Evolutionary conservation across 2,797 vertebrate genomes (phyloP), one percentile per base, ranked within the genome.

Genomic region (Hirundo rustica): DNA sequence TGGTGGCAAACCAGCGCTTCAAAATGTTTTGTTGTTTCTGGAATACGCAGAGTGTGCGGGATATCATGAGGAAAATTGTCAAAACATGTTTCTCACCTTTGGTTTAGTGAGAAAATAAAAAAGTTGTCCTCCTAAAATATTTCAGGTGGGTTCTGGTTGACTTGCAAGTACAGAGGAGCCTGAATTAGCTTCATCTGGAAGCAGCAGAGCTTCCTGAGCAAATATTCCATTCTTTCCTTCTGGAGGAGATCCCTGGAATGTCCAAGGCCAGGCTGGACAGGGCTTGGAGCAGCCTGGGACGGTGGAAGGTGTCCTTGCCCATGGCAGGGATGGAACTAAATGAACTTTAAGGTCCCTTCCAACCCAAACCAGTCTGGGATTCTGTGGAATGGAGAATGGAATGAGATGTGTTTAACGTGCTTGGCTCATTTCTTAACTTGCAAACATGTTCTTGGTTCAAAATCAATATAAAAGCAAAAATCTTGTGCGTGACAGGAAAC

Each of bases 381-480:
- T 74, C 70, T 4, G 0, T 26, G 26, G 42, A 19, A 15, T 7
- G 26, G 32, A 36, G 42, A 38, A 85, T 19, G 50, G 42, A 60
- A 18, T 5, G 38, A 36, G 16, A 16, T 5, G 5, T 15, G 11
- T 73, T 88, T 21, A 47, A 47, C 5, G 4, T 21, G 2, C 25
- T 72, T 17, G 7, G 8, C 13, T 66, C 27, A 11, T 50, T 54
- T 47, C 50, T 60, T 27, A 16, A 2, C 25, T 79, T 79, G 57
- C 11, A 18, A 18, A 34, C 34, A 1, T 2, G 12, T 32, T 40
- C 3, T 0, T 48, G 10, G 36, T 25, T 8, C 5, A 27, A 71
- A 74, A 48, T 16, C 29, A 19, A 2, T 9, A 9, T 25, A 7
- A 48, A 47, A 48, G 6, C 25, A 6, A 23, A n/a, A 42, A 13